Evolutionary conservation across 2,113 vertebrate species (phyloP), one percentile per base, ranked within the genome.

Genomic region (Albula goreensis): DNA sequence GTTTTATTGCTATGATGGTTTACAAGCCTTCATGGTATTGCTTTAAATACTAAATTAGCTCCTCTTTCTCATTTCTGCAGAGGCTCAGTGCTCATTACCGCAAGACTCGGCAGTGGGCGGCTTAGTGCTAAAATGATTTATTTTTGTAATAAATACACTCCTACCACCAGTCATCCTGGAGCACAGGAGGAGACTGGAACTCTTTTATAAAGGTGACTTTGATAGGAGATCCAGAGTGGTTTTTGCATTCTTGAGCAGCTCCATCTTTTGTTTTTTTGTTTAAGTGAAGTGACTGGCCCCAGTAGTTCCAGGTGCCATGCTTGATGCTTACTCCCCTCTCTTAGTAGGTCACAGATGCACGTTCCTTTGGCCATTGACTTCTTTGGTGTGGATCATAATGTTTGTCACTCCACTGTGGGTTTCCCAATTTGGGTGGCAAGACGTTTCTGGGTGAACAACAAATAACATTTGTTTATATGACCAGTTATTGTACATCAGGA

Each of bases 151-250:
- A 91, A 90, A 90, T 84, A 88, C 85, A 60, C 81, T 87, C 74
- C 79, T 88, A 80, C 83, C 25, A 84, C 81, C 70, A 31, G 51
- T 79, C 78, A 60, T 85, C 83, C 82, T 49, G 89, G 88, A 87
- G 90, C 88, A 83, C 50, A 84, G 70, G 83, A 85, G 60, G 57
- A 86, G 66, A 88, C 81, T 41, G 82, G 78, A 79, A 85, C 88
- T 66, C 82, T 89, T 50, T 91, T 89, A 91, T 86, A 83, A 92
- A 92, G 90, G 93, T 93, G 92, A 93, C 92, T 93, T 93, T 94
- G 92, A 91, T 89, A 88, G 82, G 53, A 90, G 83, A 91, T 88
- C 83, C 87, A 86, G 91, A 90, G 88, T 90, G 86, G 88, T 90
- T 87, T 89, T 91, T 91, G 86, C 86, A 87, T 85, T 87, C 52